A percentile compares a stretch with the other conserved stretches of the same genome.
Conservation (phyloP, 2,888 invertebrate species). For the Caenorhabditis uteleia region DNA sequence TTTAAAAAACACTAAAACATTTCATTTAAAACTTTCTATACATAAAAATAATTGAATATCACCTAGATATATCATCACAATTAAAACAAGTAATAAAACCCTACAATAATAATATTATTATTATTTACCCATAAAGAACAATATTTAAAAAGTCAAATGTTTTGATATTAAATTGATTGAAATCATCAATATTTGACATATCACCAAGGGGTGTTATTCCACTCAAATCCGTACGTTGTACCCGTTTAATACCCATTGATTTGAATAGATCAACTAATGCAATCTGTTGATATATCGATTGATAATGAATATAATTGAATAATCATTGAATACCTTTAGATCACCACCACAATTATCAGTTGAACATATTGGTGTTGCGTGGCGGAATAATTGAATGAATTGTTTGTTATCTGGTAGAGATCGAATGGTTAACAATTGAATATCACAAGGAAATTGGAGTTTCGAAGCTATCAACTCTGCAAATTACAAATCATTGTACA, state of each 20-base stretch:
- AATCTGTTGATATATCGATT: constrained; percentile 7
- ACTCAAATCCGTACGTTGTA: constrained; percentile 30
- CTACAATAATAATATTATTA: too few species aligned
- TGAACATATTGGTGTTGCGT: constrained; percentile 10
- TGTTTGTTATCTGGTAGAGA: constrained; percentile 17
- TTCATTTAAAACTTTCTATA: too few species aligned
- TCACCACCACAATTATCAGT: constrained; percentile 10
- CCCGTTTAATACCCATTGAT: constrained; percentile 13
- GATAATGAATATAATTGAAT: background rate
- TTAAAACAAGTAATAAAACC: too few species aligned
- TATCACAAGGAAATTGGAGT: constrained; percentile 47
- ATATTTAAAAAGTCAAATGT: constrained; percentile 27
- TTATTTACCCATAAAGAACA: constrained; percentile 13
- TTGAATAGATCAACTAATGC: constrained; percentile 12
- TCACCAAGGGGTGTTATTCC: constrained; percentile 15
- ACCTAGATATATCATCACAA: too few species aligned
- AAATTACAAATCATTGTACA: constrained; percentile 10
- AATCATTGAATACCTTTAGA: constrained; percentile 12
- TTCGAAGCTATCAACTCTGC: constrained; percentile 15
- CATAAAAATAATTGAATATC: too few species aligned
- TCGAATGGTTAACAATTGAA: constrained; percentile 45
- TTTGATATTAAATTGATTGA: constrained; percentile 13
- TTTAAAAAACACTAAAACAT: too few species aligned
- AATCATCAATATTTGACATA: constrained; percentile 8
- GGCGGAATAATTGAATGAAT: constrained; percentile 32